A percentile compares a stretch with the other conserved stretches of the same genome.
Conservation (phyloP, 2,888 invertebrate species). For the Cheilosia impressa region DNA sequence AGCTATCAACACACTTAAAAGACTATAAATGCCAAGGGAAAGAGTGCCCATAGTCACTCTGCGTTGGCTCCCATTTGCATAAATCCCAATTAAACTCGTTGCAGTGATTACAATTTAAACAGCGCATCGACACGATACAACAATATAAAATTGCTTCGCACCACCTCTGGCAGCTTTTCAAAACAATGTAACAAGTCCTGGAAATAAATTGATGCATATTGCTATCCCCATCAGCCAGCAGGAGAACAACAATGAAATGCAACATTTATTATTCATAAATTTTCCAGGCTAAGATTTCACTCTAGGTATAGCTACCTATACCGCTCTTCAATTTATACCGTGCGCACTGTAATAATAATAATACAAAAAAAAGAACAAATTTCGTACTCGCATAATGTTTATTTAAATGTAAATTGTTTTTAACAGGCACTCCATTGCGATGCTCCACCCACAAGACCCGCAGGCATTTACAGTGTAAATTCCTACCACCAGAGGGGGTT, state of each 20-base stretch:
- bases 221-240: neutral
- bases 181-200: slow-evolving; percentile 44
- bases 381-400: slow-evolving; percentile 46
- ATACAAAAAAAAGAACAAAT: slow-evolving; percentile 8
- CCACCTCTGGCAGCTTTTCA: neutral
- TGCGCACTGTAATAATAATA: slow-evolving; percentile 23
- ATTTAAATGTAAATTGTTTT: slow-evolving; percentile 71
- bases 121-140: slow-evolving; percentile 38
- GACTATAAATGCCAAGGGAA: too few relatives aligned
- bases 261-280: slow-evolving; percentile 63
- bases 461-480: slow-evolving; percentile 19
- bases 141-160: slow-evolving; percentile 7
- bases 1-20: too few relatives aligned
- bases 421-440: slow-evolving; percentile 30
- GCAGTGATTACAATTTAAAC: slow-evolving; percentile 35
- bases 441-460: neutral
- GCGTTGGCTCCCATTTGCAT: too few relatives aligned
- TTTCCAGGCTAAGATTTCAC: slow-evolving; percentile 58
- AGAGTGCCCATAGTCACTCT: too few relatives aligned
- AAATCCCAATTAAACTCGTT: too few relatives aligned
- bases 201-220: slow-evolving; percentile 27
- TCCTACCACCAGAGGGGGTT: slow-evolving; percentile 9
- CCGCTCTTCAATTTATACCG: slow-evolving; percentile 48
- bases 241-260: slow-evolving; percentile 44
- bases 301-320: slow-evolving; percentile 6